Evolutionary conservation across 2,113 vertebrate genomes (phyloP).

Genomic region (Petromus typicus): DNA sequence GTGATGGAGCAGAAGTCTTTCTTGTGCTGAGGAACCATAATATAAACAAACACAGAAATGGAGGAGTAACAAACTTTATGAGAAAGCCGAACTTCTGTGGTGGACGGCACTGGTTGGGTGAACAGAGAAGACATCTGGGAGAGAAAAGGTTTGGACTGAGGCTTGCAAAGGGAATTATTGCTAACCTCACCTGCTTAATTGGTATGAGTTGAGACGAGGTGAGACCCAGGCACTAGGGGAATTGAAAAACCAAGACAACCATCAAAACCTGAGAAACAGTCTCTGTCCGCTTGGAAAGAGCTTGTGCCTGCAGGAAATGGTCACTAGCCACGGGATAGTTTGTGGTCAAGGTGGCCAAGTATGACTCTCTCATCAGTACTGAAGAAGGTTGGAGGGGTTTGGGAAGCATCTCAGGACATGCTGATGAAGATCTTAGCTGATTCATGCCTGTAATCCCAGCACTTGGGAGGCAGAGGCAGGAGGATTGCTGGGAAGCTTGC

Average conservation of each 20-base stretch:
- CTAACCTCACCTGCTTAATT: neutral
- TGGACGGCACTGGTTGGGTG: neutral
- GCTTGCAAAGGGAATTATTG: neutral
- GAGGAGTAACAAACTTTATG: neutral
- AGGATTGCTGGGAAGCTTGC: no score
- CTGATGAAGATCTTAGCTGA: no score
- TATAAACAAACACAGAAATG: conserved; percentile 26
- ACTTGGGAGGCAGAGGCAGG: no score
- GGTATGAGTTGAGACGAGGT: neutral
- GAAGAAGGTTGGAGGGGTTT: neutral
- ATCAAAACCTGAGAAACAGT: neutral
- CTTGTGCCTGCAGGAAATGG: neutral
- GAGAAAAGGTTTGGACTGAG: neutral
- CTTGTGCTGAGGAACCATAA: neutral
- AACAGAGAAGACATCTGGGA: neutral
- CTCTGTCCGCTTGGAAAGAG: neutral
- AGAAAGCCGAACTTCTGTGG: neutral
- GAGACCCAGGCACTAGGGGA: neutral
- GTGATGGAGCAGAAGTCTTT: neutral
- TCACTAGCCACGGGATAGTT: neutral
- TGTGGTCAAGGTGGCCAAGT: neutral
- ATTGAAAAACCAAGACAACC: neutral
- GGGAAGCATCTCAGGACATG: neutral
- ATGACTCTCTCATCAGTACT: neutral
- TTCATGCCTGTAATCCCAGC: no score